Conservation (phyloP, 2,888 invertebrate species). For the Tinea trinotella region DNA sequence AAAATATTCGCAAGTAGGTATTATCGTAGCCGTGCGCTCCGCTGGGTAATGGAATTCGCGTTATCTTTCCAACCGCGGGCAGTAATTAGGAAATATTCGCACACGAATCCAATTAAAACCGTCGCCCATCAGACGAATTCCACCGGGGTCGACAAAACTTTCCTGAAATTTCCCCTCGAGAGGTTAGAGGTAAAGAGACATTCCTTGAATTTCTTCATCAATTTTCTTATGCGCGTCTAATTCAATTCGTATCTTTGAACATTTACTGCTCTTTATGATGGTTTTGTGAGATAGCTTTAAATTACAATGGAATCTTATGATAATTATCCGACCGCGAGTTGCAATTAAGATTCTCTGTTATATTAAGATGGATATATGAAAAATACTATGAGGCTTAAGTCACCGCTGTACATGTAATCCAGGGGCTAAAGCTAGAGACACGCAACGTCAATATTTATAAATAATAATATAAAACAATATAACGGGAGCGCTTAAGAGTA, state of each 20-base stretch:
- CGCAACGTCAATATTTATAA: conserved; percentile 55
- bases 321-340: conserved; percentile 4
- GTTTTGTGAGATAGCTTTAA: neutral
- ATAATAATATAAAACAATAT: conserved; percentile 68
- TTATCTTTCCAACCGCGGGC: conserved; percentile 27
- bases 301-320: neutral
- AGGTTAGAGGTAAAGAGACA: conserved; percentile 27
- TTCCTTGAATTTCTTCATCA: conserved; percentile 53
- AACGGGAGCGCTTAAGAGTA: conserved; percentile 54
- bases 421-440: conserved; percentile 33
- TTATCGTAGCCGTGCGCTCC: neutral
- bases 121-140: conserved; percentile 68
- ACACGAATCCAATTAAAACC: conserved; percentile 66
- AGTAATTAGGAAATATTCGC: conserved; percentile 65
- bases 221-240: conserved; percentile 38
- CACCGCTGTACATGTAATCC: conserved; percentile 33
- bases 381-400: conserved; percentile 6
- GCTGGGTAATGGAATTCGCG: conserved; percentile 22
- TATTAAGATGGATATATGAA: neutral
- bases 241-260: conserved; percentile 26
- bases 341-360: neutral
- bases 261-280: conserved; percentile 21
- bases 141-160: conserved; percentile 39
- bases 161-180: conserved; percentile 31
- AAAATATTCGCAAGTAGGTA: neutral